These are phyloP conservation scores for Rhinopomastus cyanomelas DNA, from an alignment of 2,113 vertebrate genomes.

Conservation along the genomic window DNA sequence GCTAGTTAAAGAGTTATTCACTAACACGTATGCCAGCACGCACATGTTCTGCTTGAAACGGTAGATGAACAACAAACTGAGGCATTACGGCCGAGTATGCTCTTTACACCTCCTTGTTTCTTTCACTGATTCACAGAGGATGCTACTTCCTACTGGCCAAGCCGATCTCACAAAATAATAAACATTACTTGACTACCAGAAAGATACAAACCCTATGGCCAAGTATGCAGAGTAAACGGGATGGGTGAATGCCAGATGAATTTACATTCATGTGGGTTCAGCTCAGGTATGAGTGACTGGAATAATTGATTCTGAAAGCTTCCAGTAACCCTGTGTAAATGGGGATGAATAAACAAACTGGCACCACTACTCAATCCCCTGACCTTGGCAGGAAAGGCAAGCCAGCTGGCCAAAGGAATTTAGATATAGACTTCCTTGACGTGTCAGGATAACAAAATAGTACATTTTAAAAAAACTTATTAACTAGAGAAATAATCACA, in stretches of 20 bases:
- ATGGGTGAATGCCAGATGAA: slow-evolving; percentile 31
- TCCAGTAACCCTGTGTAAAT: slow-evolving; percentile 37
- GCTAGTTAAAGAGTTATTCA: slow-evolving; percentile 2
- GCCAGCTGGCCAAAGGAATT: slow-evolving; percentile 18
- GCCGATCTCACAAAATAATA: not conserved
- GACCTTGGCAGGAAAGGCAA: not conserved
- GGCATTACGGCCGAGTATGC: not conserved
- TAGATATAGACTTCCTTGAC: not conserved
- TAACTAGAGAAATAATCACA: not conserved
- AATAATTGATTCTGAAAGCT: slow-evolving; percentile 46
- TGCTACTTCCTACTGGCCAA: not conserved
- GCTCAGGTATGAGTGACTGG: slow-evolving; percentile 20
- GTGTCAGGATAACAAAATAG: not conserved
- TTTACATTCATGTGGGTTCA: slow-evolving; percentile 30
- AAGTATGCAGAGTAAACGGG: slow-evolving; percentile 20
- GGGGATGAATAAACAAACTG: slow-evolving; percentile 17
- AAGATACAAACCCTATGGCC: not conserved
- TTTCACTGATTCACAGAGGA: not conserved
- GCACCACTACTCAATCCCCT: not conserved
- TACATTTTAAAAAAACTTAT: not conserved
- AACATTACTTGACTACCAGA: not conserved
- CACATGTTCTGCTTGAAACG: not conserved
- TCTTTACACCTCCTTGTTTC: not conserved
- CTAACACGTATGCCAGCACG: not conserved
- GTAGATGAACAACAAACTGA: not conserved